Evolutionary conservation across 2,113 vertebrate species (phyloP).

Genomic region (Cranoglanis bouderius): DNA sequence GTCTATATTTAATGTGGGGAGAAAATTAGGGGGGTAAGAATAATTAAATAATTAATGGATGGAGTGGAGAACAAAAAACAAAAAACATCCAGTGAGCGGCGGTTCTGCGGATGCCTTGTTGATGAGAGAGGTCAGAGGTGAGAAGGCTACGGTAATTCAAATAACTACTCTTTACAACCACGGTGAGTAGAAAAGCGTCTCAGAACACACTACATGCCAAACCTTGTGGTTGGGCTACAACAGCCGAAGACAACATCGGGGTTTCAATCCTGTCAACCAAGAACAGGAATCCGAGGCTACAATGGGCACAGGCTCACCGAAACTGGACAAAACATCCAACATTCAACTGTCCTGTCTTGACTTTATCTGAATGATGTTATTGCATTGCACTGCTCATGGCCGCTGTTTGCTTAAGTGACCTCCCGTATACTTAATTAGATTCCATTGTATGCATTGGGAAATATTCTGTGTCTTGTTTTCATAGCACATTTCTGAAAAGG

Average conservation of each 20-base stretch:
- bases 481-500: slow-evolving; percentile 17
- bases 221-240: not conserved
- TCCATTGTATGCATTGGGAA: not conserved
- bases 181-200: not conserved
- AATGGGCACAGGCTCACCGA: not conserved
- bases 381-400: not conserved
- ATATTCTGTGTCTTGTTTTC: slow-evolving; percentile 6
- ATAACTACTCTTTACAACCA: not conserved
- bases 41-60: not conserved
- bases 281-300: not conserved
- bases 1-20: not conserved
- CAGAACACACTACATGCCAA: not conserved
- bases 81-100: not conserved
- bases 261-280: not conserved
- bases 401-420: not conserved
- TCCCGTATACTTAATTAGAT: not conserved
- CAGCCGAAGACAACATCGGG: not conserved
- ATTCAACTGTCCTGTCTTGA: not conserved
- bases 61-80: not conserved
- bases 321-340: not conserved
- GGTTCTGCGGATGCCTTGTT: not conserved
- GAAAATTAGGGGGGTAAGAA: not conserved
- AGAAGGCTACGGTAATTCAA: not conserved
- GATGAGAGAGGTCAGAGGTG: not conserved
- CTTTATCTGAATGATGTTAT: not conserved